Percentiles rank a stretch among this genome's conserved stretches.
Conservation (phyloP, 2,888 invertebrate species). For the Oconnorella tubifera region DNA sequence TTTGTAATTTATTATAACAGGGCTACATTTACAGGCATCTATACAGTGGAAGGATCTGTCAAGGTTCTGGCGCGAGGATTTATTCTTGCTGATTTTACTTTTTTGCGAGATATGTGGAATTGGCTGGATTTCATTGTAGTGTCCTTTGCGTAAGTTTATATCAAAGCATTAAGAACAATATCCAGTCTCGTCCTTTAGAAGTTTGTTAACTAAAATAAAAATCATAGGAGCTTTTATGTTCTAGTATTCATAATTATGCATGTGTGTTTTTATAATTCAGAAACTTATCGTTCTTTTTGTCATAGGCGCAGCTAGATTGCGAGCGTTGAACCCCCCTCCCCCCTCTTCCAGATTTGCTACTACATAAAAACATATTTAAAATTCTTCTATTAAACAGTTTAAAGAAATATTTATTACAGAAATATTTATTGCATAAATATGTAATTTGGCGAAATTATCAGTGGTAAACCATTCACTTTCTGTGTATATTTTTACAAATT, state of each 20-base stretch:
- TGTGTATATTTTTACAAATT: no score
- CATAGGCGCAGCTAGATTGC: no score
- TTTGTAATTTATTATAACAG: slow-evolving; percentile 73
- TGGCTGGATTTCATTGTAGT: slow-evolving; percentile 99
- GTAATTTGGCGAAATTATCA: no score
- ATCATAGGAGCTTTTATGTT: no score
- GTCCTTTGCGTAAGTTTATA: slow-evolving; percentile 93
- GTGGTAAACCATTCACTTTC: no score
- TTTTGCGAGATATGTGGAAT: slow-evolving; percentile 99
- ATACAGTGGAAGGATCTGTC: slow-evolving; percentile 98
- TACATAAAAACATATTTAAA: no score
- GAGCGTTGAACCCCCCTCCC: no score
- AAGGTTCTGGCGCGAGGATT: slow-evolving; percentile 99
- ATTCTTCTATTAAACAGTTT: no score
- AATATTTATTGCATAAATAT: no score
- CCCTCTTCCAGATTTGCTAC: no score
- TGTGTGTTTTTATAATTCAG: neutral
- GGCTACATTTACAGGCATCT: slow-evolving; percentile 99
- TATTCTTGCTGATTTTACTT: slow-evolving; percentile 98
- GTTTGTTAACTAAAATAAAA: neutral
- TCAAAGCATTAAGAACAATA: neutral
- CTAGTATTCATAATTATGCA: neutral
- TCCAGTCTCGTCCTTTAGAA: neutral
- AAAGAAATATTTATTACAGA: no score
- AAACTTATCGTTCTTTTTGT: neutral